Evolutionary conservation across 2,113 vertebrate genomes (phyloP).

Genomic region (Ictidomys tridecemlineatus): DNA sequence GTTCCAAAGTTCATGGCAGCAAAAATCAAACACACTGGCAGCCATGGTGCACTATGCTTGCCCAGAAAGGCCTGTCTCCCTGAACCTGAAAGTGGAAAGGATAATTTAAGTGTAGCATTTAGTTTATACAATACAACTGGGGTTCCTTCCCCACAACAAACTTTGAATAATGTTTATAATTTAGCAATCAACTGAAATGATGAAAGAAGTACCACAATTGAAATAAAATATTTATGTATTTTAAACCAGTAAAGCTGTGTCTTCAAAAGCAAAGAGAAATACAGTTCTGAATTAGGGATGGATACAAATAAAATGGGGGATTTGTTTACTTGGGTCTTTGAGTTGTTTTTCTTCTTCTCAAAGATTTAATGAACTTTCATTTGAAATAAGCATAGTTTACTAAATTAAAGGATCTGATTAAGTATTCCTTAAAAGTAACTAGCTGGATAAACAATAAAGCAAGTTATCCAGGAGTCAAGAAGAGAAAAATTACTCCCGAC

Average conservation of each 20-base stretch:
- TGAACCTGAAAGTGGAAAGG: constrained; percentile 59
- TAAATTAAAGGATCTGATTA: constrained; percentile 78
- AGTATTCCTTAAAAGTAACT: constrained; percentile 79
- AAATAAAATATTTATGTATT: constrained; percentile 82
- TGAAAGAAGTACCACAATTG: constrained; percentile 75
- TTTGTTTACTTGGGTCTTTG: constrained; percentile 77
- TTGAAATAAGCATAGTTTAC: constrained; percentile 70
- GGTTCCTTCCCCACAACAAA: constrained; percentile 73
- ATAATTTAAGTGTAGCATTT: constrained; percentile 70
- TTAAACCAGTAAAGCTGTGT: constrained; percentile 75
- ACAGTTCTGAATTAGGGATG: constrained; percentile 69
- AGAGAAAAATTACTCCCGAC: constrained; percentile 78
- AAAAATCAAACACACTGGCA: constrained; percentile 62
- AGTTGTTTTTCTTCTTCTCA: constrained; percentile 75
- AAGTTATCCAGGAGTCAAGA: constrained; percentile 77
- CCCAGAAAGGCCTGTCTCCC: constrained; percentile 55
- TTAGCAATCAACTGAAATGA: constrained; percentile 83
- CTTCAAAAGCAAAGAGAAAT: constrained; percentile 82
- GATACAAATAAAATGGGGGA: constrained; percentile 74
- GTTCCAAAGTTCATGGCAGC: constrained; percentile 69
- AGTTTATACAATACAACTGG: constrained; percentile 70
- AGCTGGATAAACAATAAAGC: constrained; percentile 69
- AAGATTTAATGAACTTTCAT: constrained; percentile 74
- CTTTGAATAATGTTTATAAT: constrained; percentile 80
- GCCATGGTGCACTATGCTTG: constrained; percentile 32